Evolutionary conservation across 37 sponge, comb jelly and placozoan species (phyloP).

Genomic region (Beroe forskalii): DNA sequence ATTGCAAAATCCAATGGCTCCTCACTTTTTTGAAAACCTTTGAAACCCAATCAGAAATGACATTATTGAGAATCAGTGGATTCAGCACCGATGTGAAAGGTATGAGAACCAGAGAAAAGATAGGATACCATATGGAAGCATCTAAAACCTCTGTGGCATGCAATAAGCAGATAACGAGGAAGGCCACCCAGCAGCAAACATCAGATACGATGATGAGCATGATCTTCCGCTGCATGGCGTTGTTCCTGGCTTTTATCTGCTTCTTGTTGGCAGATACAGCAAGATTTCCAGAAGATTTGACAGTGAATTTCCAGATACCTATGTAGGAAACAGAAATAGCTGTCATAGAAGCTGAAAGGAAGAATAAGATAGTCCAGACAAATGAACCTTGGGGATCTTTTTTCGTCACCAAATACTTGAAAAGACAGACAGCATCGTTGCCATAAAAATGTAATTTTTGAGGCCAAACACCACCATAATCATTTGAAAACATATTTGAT

Average conservation of each 20-base stretch:
- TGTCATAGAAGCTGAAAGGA: background rate
- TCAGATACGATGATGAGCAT: background rate
- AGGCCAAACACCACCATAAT: background rate
- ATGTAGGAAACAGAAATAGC: background rate
- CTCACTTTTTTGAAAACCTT: background rate
- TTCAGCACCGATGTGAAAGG: background rate
- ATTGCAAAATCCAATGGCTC: too few relatives aligned
- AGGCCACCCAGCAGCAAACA: background rate
- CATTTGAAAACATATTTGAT: background rate
- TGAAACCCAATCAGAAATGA: background rate
- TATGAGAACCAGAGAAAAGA: background rate
- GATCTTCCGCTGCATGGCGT: slow-evolving; percentile 1
- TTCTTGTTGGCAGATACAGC: background rate
- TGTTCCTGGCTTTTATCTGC: background rate
- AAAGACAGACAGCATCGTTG: background rate
- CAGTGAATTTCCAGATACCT: background rate
- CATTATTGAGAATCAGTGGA: background rate
- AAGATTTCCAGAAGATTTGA: background rate
- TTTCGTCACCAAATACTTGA: background rate
- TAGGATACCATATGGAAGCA: background rate
- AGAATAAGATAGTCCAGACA: background rate
- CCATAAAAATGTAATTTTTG: background rate
- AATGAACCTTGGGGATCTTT: background rate
- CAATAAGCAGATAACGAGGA: background rate
- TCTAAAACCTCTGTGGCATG: background rate